Conservation (phyloP, 2,888 invertebrate species). For the Myopa tessellatipennis region DNA sequence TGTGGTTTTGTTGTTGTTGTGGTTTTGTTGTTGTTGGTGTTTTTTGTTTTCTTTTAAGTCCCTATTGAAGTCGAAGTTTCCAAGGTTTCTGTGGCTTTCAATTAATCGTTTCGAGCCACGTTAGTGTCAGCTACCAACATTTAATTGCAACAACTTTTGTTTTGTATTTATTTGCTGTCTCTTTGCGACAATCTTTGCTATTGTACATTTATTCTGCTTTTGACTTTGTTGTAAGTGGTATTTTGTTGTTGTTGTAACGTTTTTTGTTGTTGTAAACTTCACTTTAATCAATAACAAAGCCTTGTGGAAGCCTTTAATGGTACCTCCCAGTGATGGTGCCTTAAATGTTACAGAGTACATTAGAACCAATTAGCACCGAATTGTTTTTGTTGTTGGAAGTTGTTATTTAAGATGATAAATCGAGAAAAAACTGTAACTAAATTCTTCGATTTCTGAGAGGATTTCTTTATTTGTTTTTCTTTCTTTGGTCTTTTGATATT, state of each 20-base stretch:
- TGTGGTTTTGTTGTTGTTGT: no score
- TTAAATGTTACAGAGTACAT: slow-evolving; percentile 28
- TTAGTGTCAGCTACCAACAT: slow-evolving; percentile 7
- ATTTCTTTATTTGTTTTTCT: no score
- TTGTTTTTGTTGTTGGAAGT: not conserved
- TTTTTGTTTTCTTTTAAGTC: no score
- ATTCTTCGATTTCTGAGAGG: no score
- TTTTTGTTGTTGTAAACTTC: not conserved
- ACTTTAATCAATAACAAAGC: slow-evolving; percentile 3
- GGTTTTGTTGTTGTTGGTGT: no score
- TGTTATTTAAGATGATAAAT: no score
- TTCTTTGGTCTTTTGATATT: no score
- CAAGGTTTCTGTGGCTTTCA: not conserved
- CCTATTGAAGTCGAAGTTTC: not conserved
- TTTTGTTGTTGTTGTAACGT: slow-evolving; percentile 1
- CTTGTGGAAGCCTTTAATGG: not conserved
- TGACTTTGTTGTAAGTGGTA: no score
- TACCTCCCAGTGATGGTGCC: slow-evolving; percentile 12
- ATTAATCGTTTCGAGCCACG: not conserved
- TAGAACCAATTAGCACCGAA: slow-evolving; percentile 31
- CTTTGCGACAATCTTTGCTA: no score
- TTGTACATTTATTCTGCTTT: not conserved
- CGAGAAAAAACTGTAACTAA: no score
- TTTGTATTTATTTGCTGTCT: no score
- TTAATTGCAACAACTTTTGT: not conserved